Evolutionary conservation across 2,888 invertebrate genomes (phyloP).

Genomic region (Timema cristinae): DNA sequence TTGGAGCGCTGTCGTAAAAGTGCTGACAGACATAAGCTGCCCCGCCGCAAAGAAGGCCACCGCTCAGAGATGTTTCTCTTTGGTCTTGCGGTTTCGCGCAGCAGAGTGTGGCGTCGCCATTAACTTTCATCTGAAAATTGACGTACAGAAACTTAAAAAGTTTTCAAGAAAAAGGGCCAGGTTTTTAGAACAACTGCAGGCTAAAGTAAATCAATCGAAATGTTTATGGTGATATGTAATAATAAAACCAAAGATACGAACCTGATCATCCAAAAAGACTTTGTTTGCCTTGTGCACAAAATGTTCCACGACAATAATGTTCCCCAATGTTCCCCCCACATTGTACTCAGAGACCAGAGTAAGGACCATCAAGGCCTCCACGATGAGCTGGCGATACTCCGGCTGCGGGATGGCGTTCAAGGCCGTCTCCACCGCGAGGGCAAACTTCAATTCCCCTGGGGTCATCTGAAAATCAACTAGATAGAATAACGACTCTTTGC

Average conservation of each 20-base stretch:
- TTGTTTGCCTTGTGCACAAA: constrained; percentile 92
- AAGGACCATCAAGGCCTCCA: constrained; percentile 95
- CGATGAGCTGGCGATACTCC: constrained; percentile 94
- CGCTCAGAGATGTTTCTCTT: constrained; percentile 55
- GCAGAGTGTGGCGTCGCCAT: constrained; percentile 90
- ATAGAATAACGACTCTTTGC: neutral
- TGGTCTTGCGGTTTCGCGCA: constrained; percentile 75
- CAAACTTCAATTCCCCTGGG: constrained; percentile 95
- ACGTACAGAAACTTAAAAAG: too few species aligned
- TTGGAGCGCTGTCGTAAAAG: constrained; percentile 97
- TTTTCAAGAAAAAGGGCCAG: too few species aligned
- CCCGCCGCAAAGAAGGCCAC: constrained; percentile 78
- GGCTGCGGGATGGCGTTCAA: constrained; percentile 97
- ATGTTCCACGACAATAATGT: constrained; percentile 81
- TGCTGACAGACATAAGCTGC: constrained; percentile 95
- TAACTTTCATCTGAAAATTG: constrained; percentile 65
- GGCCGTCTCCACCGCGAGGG: constrained; percentile 94
- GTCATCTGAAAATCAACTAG: constrained; percentile 68
- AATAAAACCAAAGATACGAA: constrained; percentile 39
- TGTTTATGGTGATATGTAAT: too few species aligned
- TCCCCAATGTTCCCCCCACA: constrained; percentile 70
- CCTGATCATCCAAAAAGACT: constrained; percentile 94
- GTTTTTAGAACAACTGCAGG: too few species aligned
- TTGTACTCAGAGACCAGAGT: constrained; percentile 87
- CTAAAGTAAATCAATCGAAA: too few species aligned